Conservation (phyloP, 2,113 vertebrate species). For the Melanostigma gelatinosum region DNA sequence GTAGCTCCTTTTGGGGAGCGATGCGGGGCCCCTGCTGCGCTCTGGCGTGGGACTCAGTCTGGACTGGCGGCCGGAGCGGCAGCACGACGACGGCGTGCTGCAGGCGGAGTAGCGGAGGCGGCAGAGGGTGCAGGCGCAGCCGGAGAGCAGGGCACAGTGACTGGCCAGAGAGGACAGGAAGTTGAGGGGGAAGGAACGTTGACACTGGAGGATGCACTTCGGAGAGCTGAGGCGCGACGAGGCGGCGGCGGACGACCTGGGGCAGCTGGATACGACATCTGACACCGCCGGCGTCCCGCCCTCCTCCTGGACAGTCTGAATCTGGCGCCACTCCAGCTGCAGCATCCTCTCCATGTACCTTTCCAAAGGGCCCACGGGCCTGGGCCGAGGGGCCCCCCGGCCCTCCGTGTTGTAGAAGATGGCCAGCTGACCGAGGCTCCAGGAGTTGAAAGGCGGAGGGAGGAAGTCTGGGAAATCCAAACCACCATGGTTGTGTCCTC, state of each 20-base stretch:
- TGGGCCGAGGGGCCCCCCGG: constrained; percentile 56
- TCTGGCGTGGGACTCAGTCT: constrained; percentile 56
- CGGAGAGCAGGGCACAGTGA: constrained; percentile 57
- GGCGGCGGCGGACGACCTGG: constrained; percentile 66
- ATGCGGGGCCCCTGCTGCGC: neutral
- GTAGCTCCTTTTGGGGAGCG: constrained; percentile 74
- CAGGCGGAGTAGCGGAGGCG: constrained; percentile 54
- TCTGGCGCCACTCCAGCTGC: constrained; percentile 90
- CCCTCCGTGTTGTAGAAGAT: constrained; percentile 82
- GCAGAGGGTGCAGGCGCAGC: constrained; percentile 66
- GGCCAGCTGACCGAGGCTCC: constrained; percentile 88
- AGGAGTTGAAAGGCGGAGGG: constrained; percentile 90
- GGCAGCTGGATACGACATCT: constrained; percentile 56
- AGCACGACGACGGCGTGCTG: constrained; percentile 30
- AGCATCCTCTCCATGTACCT: constrained; percentile 87
- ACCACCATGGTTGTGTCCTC: constrained; percentile 16
- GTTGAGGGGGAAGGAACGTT: constrained; percentile 79
- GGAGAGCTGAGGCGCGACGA: constrained; percentile 79
- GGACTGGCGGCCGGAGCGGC: constrained; percentile 61
- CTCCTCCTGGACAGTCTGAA: constrained; percentile 86
- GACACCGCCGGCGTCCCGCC: constrained; percentile 57
- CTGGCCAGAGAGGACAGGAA: constrained; percentile 76
- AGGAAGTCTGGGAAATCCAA: constrained; percentile 90
- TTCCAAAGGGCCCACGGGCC: constrained; percentile 82
- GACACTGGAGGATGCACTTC: constrained; percentile 83